phyloP scores from a whole-genome alignment of 2,797 vertebrate genomes.

The Coendou prehensilis region DNA sequence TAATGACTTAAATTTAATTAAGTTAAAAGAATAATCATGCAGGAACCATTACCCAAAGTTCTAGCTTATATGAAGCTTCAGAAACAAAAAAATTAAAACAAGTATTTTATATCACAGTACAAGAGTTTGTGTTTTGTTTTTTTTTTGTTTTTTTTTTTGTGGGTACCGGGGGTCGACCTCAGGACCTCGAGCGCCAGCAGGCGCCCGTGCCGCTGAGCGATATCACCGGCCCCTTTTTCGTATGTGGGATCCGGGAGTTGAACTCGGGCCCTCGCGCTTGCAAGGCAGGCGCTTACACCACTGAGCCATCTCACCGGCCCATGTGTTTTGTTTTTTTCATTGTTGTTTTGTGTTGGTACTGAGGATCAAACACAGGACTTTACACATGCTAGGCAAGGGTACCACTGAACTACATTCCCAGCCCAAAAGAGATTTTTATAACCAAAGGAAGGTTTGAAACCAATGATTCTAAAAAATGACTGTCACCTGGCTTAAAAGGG shows the following conservation, averaged over 20 bases:
- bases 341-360: background rate
- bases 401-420: background rate
- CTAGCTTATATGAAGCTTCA: background rate
- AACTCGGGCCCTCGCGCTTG: too few relatives aligned
- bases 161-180: too few relatives aligned
- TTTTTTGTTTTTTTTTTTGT: background rate
- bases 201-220: too few relatives aligned
- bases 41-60: background rate
- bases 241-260: too few relatives aligned
- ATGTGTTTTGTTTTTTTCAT: background rate
- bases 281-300: too few relatives aligned
- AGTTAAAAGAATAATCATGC: background rate
- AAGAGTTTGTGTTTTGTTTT: background rate
- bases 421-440: background rate
- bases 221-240: too few relatives aligned
- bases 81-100: slow-evolving; percentile 35
- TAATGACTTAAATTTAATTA: slow-evolving; percentile 35
- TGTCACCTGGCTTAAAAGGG: background rate
- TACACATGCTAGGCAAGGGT: background rate
- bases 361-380: background rate
- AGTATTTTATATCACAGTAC: background rate
- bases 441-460: slow-evolving; percentile 5
- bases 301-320: too few relatives aligned
- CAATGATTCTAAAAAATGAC: slow-evolving; percentile 35
- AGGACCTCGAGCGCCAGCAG: too few relatives aligned